Percentiles rank a stretch among this genome's conserved stretches.
Conservation (phyloP, 1,140 invertebrate genomes). For the Penaeus japonicus region DNA sequence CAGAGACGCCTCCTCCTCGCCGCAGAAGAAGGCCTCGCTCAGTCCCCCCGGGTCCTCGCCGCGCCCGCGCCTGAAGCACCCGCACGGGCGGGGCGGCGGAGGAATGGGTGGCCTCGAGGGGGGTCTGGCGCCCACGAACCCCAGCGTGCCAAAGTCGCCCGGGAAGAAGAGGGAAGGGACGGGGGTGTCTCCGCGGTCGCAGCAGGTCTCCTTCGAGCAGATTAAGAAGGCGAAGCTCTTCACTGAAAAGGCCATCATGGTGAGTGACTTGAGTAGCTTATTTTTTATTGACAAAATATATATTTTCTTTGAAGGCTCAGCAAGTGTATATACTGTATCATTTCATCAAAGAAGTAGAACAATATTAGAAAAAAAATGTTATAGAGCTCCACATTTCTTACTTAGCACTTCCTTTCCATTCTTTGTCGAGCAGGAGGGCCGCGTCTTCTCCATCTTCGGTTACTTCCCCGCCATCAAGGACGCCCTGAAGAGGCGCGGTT, state of each 20-base stretch:
- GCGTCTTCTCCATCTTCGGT: slow-evolving; percentile 68
- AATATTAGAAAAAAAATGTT: background rate
- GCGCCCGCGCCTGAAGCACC: slow-evolving; percentile 22
- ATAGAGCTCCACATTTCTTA: background rate
- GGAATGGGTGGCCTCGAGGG: background rate
- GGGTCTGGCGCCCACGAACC: slow-evolving; percentile 11
- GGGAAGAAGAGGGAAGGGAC: slow-evolving; percentile 8
- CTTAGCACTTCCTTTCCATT: slow-evolving; percentile 11
- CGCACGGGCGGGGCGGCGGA: background rate
- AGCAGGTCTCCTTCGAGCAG: slow-evolving; percentile 59
- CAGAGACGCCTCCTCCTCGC: background rate
- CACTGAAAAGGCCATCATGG: slow-evolving; percentile 65
- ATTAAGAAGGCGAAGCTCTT: slow-evolving; percentile 57
- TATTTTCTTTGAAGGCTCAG: background rate
- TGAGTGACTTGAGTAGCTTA: slow-evolving; percentile 49
- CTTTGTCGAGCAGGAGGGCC: slow-evolving; percentile 63
- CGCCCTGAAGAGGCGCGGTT: slow-evolving; percentile 66
- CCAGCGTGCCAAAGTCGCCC: background rate
- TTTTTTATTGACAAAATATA: background rate
- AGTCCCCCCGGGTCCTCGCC: slow-evolving; percentile 20
- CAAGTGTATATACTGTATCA: background rate
- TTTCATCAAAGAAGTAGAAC: background rate
- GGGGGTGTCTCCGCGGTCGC: slow-evolving; percentile 38
- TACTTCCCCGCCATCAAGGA: slow-evolving; percentile 67
- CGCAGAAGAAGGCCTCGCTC: slow-evolving; percentile 21